These are phyloP conservation scores for Pristionchus maxplancki DNA, from an alignment of 2,888 invertebrate species.

Conservation along the genomic window DNA sequence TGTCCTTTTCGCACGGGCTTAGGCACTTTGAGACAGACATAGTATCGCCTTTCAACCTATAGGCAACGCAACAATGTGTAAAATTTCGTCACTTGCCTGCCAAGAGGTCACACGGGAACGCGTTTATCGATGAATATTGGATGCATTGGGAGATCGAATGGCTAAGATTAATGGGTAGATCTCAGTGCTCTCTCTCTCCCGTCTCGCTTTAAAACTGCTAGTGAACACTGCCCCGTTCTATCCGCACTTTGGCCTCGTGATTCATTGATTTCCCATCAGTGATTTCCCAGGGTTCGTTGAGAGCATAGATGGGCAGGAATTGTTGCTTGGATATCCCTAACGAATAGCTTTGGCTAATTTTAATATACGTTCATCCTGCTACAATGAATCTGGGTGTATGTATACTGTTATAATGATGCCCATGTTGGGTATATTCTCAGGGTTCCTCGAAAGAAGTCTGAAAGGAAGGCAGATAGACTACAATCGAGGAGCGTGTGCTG, in stretches of 20 bases:
- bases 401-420: no score
- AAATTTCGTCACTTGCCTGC: constrained; percentile 20
- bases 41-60: background rate
- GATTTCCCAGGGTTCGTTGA: background rate
- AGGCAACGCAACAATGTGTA: background rate
- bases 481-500: background rate
- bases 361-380: no score
- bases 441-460: background rate
- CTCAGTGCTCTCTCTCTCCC: background rate
- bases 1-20: background rate
- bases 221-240: background rate
- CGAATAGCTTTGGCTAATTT: no score
- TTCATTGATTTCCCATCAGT: constrained; percentile 11
- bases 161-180: background rate
- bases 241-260: constrained; percentile 17
- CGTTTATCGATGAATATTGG: background rate
- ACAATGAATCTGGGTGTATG: no score
- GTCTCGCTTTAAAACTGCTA: background rate
- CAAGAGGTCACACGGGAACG: background rate
- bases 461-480: background rate
- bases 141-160: background rate
- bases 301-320: no score
- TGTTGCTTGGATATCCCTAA: no score
- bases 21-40: background rate
- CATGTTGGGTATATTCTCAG: no score